Evolutionary conservation across 2,888 invertebrate species (phyloP).

Genomic region (Nomada hirtipes): DNA sequence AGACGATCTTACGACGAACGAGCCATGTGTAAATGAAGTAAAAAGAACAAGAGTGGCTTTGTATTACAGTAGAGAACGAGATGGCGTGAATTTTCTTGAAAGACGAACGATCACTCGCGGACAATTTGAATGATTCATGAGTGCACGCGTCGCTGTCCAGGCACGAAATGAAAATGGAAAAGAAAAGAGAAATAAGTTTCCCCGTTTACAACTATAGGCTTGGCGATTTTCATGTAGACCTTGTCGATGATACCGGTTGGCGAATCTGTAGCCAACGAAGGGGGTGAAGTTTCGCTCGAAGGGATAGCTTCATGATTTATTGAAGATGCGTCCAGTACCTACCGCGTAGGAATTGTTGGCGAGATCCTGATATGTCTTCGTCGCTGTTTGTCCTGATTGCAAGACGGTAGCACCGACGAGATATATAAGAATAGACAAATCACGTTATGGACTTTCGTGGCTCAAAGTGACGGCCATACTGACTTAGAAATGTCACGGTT

Average conservation of each 20-base stretch:
- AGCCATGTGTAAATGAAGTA: not conserved
- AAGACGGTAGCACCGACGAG: constrained; percentile 38
- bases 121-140: constrained; percentile 58
- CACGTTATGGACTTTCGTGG: too few relatives aligned
- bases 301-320: constrained; percentile 74
- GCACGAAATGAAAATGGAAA: not conserved
- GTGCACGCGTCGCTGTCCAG: constrained; percentile 22
- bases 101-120: constrained; percentile 18
- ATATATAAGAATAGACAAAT: too few relatives aligned
- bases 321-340: constrained; percentile 71
- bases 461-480: too few relatives aligned
- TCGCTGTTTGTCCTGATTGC: constrained; percentile 51
- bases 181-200: constrained; percentile 7
- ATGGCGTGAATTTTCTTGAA: constrained; percentile 16
- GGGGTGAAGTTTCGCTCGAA: constrained; percentile 44
- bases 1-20: not conserved
- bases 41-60: too few relatives aligned
- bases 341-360: constrained; percentile 69
- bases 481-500: too few relatives aligned
- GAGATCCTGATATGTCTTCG: constrained; percentile 60
- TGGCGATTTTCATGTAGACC: constrained; percentile 45
- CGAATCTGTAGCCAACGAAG: constrained; percentile 9
- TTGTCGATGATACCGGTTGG: constrained; percentile 41
- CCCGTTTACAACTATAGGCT: constrained; percentile 38
- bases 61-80: not conserved